These are phyloP conservation scores for Leptarthrus brevirostris DNA, from an alignment of 2,888 invertebrate genomes.

Conservation along the genomic window DNA sequence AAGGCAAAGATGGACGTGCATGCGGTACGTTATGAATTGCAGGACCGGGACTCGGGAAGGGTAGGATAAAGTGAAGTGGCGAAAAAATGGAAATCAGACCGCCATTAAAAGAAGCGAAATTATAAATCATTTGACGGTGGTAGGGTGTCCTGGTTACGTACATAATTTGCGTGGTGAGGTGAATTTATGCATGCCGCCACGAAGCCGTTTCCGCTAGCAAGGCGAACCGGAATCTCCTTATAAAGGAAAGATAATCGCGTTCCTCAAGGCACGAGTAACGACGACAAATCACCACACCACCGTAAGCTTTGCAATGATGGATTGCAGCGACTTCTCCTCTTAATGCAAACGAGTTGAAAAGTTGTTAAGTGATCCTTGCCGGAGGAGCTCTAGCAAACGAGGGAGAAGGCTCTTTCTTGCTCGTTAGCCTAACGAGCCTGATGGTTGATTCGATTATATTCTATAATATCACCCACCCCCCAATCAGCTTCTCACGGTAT, in stretches of 20 bases:
- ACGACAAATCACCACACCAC: neutral
- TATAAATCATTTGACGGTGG: constrained; percentile 2
- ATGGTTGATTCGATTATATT: constrained; percentile 58
- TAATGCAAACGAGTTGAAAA: constrained; percentile 46
- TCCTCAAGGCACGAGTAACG: neutral
- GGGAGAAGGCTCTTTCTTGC: constrained; percentile 50
- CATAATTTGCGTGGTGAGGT: constrained; percentile 6
- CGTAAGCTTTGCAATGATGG: neutral
- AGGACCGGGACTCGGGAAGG: too few species aligned
- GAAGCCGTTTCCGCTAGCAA: neutral
- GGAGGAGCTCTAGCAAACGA: constrained; percentile 51
- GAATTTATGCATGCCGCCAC: constrained; percentile 25
- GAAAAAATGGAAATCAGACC: constrained; percentile 49
- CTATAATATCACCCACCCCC: constrained; percentile 23
- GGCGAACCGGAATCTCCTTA: neutral
- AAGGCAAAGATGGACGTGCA: neutral
- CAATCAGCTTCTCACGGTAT: constrained; percentile 12
- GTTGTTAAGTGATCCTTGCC: constrained; percentile 48
- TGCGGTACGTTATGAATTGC: neutral
- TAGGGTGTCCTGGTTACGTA: constrained; percentile 12
- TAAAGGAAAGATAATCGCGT: constrained; percentile 31
- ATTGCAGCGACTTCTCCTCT: neutral
- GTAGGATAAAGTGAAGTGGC: constrained; percentile 21
- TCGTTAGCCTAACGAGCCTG: constrained; percentile 58
- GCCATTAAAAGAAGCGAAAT: constrained; percentile 43